Evolutionary conservation across 2,113 vertebrate species (phyloP).

Genomic region (Okapia johnstoni): DNA sequence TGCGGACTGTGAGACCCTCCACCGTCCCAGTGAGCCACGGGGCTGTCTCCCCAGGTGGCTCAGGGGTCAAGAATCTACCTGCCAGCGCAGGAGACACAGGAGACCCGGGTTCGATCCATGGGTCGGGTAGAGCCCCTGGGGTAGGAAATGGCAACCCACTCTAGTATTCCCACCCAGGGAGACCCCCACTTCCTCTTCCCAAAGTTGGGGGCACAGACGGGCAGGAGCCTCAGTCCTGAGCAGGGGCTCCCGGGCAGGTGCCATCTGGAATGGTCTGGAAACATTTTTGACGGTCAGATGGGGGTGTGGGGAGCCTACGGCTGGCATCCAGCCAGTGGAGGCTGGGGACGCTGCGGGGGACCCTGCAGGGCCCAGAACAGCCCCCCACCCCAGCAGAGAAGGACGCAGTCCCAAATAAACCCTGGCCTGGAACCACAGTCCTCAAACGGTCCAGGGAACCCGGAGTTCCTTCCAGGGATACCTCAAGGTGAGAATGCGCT

Average conservation of each 20-base stretch:
- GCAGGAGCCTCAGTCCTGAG: background rate
- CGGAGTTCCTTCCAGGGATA: background rate
- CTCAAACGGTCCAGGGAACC: background rate
- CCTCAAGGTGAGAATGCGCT: background rate
- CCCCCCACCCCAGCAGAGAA: background rate
- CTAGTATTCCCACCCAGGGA: background rate
- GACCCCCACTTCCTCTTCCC: background rate
- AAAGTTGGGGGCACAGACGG: background rate
- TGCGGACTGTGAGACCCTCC: background rate
- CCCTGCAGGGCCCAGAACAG: fast-evolving
- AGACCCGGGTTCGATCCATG: background rate
- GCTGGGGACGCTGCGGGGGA: background rate
- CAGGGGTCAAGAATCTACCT: background rate
- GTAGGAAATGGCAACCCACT: background rate
- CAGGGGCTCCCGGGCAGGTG: background rate
- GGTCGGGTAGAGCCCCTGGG: no score
- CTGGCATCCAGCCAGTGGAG: fast-evolving
- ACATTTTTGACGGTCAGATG: no score
- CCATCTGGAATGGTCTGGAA: fast-evolving
- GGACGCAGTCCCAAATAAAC: background rate
- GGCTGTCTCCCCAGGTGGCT: background rate
- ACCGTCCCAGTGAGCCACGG: background rate
- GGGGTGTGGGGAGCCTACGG: no score
- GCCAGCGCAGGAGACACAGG: background rate
- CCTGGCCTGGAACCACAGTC: fast-evolving